Evolutionary conservation across 2,888 invertebrate genomes (phyloP), one percentile per base, ranked within the genome.

Genomic region (Entomobrya multifasciata): DNA sequence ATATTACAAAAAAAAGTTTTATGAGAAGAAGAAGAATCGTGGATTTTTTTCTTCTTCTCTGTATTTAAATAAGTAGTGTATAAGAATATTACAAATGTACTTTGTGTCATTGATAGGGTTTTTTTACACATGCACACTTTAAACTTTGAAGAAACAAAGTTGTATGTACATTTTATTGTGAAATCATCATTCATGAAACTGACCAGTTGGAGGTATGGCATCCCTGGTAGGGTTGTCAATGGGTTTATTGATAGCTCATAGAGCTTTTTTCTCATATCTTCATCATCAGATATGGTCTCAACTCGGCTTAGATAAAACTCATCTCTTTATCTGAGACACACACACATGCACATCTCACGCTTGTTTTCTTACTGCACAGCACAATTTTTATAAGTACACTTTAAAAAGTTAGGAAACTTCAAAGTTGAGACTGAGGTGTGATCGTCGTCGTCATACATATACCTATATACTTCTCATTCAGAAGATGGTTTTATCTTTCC

Each of bases 171-270:
- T 36, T 36, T 36, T 77, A 67, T 84, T 86, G 86, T 86, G 86
- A 86, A 86, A 80, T 47, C 60, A 80, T 47, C 60, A 55, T 62
- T 27, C 78, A 79, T 60, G 80, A 79, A n/a, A 86, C 80, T 86
- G 80, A 79, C 85, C 85, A 85, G 85, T 84, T 79, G 79, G 86
- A 80, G 80, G 80, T 86, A 80, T 55, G 76, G 80, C 74, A 65
- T 86, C 80, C 74, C 47, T 70, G 44, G 76, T 74, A 65, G 79
- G 65, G 57, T 65, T 80, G 86, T 80, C 77, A 80, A 80, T 80
- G 65, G 22, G 79, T 49, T 86, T 86, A 86, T 86, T 80, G 76
- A 86, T 86, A 85, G 62, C 52, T 74, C 86, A 74, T 86, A 79
- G 60, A 77, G 25, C 49, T 36, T 4, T 74, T 49, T 60, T 74